Evolutionary conservation across 2,888 invertebrate genomes (phyloP).

Genomic region (Clunio marinus): DNA sequence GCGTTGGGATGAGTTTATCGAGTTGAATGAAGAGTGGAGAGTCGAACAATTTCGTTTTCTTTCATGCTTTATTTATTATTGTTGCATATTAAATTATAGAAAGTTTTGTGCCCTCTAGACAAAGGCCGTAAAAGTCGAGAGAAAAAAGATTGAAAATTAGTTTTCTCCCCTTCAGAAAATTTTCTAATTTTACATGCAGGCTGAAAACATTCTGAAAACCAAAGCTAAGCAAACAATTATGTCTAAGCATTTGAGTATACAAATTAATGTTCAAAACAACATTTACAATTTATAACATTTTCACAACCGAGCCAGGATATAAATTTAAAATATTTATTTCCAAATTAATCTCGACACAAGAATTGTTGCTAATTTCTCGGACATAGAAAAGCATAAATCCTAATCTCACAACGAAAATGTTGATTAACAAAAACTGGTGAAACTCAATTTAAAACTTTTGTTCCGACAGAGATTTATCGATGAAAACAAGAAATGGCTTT

Average conservation of each 20-base stretch:
- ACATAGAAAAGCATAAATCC: too few relatives aligned
- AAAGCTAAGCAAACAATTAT: slow-evolving; percentile 14
- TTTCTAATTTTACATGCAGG: too few relatives aligned
- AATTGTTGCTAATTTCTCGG: not conserved
- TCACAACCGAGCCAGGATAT: not conserved
- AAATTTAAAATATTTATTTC: slow-evolving; percentile 11
- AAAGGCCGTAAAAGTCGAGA: not conserved
- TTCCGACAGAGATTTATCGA: not conserved
- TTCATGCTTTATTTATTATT: not conserved
- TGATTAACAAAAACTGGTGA: not conserved
- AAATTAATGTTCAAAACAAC: not conserved
- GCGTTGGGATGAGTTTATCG: not conserved
- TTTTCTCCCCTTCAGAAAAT: not conserved
- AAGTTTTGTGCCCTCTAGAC: not conserved
- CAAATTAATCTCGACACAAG: not conserved
- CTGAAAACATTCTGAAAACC: not conserved
- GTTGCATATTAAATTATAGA: not conserved
- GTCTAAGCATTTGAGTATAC: slow-evolving; percentile 7
- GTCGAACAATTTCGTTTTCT: not conserved
- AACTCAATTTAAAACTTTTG: not conserved
- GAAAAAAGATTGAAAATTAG: slow-evolving; percentile 2
- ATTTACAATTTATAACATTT: not conserved
- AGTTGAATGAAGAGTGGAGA: too few relatives aligned
- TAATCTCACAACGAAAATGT: not conserved
- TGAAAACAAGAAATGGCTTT: not conserved